phyloP scores from a whole-genome alignment of 2,888 invertebrate genomes.

The Drosophila peninsularis region DNA sequence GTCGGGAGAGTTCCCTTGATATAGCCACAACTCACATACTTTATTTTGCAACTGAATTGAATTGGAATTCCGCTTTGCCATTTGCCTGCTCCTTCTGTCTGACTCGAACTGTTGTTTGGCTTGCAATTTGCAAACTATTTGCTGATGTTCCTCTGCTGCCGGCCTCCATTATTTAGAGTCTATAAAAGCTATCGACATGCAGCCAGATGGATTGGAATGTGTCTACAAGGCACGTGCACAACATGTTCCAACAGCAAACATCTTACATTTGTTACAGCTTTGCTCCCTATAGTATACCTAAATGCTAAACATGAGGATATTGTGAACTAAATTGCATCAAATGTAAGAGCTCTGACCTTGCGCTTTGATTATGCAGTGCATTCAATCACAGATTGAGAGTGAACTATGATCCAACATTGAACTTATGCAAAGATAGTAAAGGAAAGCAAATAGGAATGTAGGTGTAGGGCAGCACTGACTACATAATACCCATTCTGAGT shows the following conservation, averaged over 20 bases:
- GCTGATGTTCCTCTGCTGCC: neutral
- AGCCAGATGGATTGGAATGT: neutral
- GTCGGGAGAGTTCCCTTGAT: slow-evolving; percentile 14
- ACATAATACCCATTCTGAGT: neutral
- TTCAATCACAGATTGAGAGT: neutral
- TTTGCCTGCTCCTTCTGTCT: neutral
- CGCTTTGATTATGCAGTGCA: slow-evolving; percentile 1
- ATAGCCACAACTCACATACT: slow-evolving; percentile 33
- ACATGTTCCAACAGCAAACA: no score
- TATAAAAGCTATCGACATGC: neutral
- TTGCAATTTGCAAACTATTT: slow-evolving; percentile 6
- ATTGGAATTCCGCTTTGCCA: slow-evolving; percentile 7
- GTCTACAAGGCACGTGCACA: neutral
- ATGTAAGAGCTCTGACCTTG: slow-evolving; percentile 5
- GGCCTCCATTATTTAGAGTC: neutral
- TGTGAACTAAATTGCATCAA: neutral
- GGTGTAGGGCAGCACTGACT: neutral
- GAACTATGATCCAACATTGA: slow-evolving; percentile 1
- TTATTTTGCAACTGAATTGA: slow-evolving; percentile 12
- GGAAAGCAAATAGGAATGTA: neutral
- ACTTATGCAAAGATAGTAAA: neutral
- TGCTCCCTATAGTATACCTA: neutral
- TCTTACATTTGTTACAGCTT: neutral
- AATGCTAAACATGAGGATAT: neutral
- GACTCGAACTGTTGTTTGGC: slow-evolving; percentile 1